Evolutionary conservation across 2,113 vertebrate species (phyloP), one percentile per base, ranked within the genome.

Genomic region (Elachura formosa): DNA sequence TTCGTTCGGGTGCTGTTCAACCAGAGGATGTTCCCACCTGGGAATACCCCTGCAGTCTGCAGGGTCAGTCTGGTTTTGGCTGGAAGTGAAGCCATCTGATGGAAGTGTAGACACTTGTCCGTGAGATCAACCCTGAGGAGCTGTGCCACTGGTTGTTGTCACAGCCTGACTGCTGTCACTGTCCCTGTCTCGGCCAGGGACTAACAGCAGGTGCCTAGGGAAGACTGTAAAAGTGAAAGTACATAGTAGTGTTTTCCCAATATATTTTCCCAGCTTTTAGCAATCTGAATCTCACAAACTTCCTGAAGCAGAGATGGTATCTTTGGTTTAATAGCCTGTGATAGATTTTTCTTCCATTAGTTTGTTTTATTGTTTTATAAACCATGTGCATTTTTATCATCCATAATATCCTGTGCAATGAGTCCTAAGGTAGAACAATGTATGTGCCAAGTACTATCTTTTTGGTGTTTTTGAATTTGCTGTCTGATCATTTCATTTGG

Each of bases 241-340:
- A 88, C 3, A 0, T 79, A 41, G 14, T 41, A 73, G 38, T 66
- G 75, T 29, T 88, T 92, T 95, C 85, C 83, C 79, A 80, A 24
- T 88, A 55, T 90, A 85, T 94, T 96, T 95, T 93, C 82, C 85
- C 59, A 92, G 82, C 63, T 92, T 94, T 88, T 92, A 73, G 67
- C 85, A 96, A 74, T 94, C 85, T 92, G 55, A 69, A 95, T 93
- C 79, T 96, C 67, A n/a, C 88, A 92, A 95, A 88, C 95, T 96
- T 96, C 96, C 96, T 93, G 94, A 83, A 90, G 34, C 75, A 93
- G 93, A 91, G 95, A 96, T 96, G 59, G 17, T 94, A 94, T 94
- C 92, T 94, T 71, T 59, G 9, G 19, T 95, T 87, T 94, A 96
- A 84, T 74, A 90, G 85, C 75, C 38, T 21, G 18, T 43, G 79